These are phyloP conservation scores for Colinus virginianus DNA, from an alignment of 2,113 vertebrate species.

Conservation along the genomic window DNA sequence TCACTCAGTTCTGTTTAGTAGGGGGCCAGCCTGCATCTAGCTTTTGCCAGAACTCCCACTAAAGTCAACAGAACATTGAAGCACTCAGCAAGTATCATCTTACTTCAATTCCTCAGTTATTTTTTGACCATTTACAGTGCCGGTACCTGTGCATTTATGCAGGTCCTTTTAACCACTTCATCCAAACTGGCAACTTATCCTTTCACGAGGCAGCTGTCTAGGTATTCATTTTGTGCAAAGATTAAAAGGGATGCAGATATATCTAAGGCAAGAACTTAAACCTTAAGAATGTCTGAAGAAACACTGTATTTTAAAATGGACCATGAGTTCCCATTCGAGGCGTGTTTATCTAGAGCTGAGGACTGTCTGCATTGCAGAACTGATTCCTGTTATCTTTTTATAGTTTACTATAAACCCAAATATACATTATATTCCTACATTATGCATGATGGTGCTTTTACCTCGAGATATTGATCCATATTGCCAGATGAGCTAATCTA, in stretches of 20 bases:
- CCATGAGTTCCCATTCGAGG: background rate
- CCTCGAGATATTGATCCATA: background rate
- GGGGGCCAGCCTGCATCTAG: background rate
- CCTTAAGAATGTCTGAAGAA: background rate
- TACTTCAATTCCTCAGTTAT: background rate
- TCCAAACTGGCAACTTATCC: background rate
- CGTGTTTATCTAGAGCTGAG: background rate
- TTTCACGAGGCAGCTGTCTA: background rate
- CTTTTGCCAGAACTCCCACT: background rate
- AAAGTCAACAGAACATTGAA: background rate
- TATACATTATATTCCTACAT: background rate
- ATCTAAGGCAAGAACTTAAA: background rate
- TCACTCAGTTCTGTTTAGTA: background rate
- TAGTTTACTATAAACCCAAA: background rate
- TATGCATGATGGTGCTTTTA: background rate
- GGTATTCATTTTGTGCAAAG: background rate
- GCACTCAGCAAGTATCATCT: background rate
- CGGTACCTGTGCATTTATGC: background rate
- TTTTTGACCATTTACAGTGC: background rate
- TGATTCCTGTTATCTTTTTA: background rate
- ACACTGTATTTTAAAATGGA: background rate
- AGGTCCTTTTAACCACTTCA: background rate
- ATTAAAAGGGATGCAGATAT: background rate
- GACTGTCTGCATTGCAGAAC: background rate
- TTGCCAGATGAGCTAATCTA: background rate